Conservation (phyloP, 2,888 invertebrate genomes). For the Nowickia ferox region DNA sequence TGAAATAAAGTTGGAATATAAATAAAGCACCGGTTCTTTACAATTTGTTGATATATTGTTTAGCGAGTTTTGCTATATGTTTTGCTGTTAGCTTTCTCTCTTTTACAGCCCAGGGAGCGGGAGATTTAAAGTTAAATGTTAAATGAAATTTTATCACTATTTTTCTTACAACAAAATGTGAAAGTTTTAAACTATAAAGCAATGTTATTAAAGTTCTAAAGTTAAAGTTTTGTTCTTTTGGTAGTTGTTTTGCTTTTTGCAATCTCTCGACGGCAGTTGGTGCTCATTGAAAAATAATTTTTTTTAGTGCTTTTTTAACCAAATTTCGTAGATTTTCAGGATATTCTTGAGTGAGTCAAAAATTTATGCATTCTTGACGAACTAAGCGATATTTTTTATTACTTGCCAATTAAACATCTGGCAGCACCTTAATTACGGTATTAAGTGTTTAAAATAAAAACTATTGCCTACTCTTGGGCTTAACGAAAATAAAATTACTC, state of each 20-base stretch:
- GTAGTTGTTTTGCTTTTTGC: neutral
- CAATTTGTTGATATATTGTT: neutral
- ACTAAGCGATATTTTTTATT: neutral
- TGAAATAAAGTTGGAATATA: neutral
- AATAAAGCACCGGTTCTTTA: neutral
- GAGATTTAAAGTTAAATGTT: neutral
- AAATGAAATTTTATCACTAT: slow-evolving; percentile 4
- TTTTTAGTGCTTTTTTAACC: too few relatives aligned
- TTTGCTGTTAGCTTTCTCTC: neutral
- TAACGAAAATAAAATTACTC: too few relatives aligned
- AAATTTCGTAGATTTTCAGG: too few relatives aligned
- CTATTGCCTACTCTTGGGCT: slow-evolving; percentile 28
- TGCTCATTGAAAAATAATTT: slow-evolving; percentile 2
- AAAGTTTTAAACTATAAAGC: slow-evolving; percentile 37
- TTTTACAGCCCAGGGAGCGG: neutral
- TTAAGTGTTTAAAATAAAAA: neutral
- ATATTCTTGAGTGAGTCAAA: too few relatives aligned
- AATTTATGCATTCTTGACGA: neutral
- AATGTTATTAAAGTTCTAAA: neutral
- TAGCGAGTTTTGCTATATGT: neutral
- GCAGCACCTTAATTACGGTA: neutral
- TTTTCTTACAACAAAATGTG: slow-evolving; percentile 1
- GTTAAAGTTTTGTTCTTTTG: slow-evolving; percentile 24
- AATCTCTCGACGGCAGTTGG: neutral
- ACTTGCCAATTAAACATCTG: neutral